Evolutionary conservation across 2,797 vertebrate species (phyloP).

Genomic region (Phataginus tetradactyla): DNA sequence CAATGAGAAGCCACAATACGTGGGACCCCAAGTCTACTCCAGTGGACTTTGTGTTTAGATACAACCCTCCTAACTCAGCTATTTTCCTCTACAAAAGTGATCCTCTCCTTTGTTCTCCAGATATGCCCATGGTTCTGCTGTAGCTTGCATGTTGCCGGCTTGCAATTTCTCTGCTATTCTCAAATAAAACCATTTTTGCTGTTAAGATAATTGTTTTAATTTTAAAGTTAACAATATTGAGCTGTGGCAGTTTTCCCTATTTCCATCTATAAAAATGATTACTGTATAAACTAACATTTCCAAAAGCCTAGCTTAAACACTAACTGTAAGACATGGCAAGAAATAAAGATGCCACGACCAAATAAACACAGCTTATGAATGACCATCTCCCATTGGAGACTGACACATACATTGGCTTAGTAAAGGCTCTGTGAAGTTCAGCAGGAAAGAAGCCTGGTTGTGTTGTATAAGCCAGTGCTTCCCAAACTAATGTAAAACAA

Average conservation of each 20-base stretch:
- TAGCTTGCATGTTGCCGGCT: too few species aligned
- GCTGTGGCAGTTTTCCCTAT: neutral
- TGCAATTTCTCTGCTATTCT: too few species aligned
- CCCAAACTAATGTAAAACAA: neutral
- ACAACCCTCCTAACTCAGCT: too few species aligned
- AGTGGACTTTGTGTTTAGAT: too few species aligned
- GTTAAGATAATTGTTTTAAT: too few species aligned
- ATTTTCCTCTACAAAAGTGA: too few species aligned
- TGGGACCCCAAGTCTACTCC: too few species aligned
- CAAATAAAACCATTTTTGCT: too few species aligned
- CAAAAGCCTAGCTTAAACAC: neutral
- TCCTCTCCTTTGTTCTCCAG: too few species aligned
- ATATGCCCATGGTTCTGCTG: too few species aligned
- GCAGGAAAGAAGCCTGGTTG: neutral
- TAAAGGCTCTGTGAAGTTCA: neutral
- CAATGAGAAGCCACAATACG: too few species aligned
- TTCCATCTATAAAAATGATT: neutral
- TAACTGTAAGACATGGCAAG: neutral
- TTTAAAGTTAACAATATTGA: neutral
- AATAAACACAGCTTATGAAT: neutral
- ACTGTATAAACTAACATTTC: neutral
- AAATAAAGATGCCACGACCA: constrained; percentile 24
- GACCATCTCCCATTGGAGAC: neutral
- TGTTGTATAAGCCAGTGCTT: neutral
- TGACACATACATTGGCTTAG: neutral